A percentile compares a stretch with the other conserved stretches of the same genome.
Evolutionary conservation across 2,888 invertebrate genomes (phyloP).

Genomic region (Antheraea assamensis): DNA sequence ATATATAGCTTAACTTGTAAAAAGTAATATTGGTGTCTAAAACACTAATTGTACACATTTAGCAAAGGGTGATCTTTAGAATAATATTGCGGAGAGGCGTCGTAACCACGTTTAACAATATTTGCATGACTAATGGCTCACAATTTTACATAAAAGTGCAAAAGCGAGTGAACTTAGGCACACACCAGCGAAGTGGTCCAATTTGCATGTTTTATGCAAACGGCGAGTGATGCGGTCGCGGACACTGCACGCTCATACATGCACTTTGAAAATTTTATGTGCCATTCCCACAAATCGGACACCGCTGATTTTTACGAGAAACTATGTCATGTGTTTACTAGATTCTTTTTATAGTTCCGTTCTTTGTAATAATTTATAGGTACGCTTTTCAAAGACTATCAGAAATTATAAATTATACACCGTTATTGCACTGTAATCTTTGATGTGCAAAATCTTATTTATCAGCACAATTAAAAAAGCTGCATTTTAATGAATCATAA

Average conservation of each 20-base stretch:
- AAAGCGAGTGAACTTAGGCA: slow-evolving; percentile 75
- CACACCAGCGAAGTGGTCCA: slow-evolving; percentile 71
- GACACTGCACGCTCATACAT: slow-evolving; percentile 64
- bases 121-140: slow-evolving; percentile 75
- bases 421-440: not conserved
- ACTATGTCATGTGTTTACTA: slow-evolving; percentile 51
- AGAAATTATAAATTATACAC: not conserved
- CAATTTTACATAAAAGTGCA: slow-evolving; percentile 78
- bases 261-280: slow-evolving; percentile 76
- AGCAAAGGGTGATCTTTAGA: slow-evolving; percentile 45
- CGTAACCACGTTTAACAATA: slow-evolving; percentile 69
- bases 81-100: slow-evolving; percentile 43
- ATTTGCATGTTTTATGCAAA: slow-evolving; percentile 80
- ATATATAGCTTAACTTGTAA: too few species aligned
- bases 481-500: not conserved
- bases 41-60: slow-evolving; percentile 31
- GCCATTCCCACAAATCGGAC: slow-evolving; percentile 76
- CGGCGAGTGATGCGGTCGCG: slow-evolving; percentile 66
- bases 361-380: slow-evolving; percentile 9
- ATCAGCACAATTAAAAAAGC: not conserved
- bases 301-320: slow-evolving; percentile 66
- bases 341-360: slow-evolving; percentile 42
- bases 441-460: not conserved
- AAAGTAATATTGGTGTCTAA: not conserved
- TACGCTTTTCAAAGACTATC: not conserved